Percentiles rank a stretch among this genome's conserved stretches.
phyloP scores from a whole-genome alignment of 1,140 invertebrate species.

The Lasaia peninsularis region DNA sequence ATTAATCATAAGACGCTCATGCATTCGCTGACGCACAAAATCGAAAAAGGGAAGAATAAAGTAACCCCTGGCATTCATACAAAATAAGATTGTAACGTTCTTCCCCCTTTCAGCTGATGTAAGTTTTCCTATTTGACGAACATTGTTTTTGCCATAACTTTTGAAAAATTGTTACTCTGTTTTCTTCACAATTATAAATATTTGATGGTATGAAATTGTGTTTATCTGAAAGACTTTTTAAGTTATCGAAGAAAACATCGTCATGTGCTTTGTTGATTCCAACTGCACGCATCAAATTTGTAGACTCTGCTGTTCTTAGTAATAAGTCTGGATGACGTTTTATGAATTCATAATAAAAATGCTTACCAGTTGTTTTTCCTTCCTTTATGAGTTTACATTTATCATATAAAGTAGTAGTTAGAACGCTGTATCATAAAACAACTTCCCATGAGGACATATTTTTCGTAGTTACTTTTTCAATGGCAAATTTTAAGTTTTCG shows the following conservation, averaged over 20 bases:
- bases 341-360: constrained; percentile 53
- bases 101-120: constrained; percentile 18
- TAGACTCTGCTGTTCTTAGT: constrained; percentile 57
- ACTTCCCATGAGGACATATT: constrained; percentile 13
- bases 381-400: constrained; percentile 16
- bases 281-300: constrained; percentile 47
- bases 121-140: background rate
- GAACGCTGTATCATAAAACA: background rate
- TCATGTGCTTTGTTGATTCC: constrained; percentile 18
- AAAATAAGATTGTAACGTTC: constrained; percentile 10
- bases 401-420: constrained; percentile 13
- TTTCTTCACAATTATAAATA: background rate
- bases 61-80: constrained; percentile 21
- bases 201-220: background rate
- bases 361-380: constrained; percentile 23
- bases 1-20: constrained; percentile 47
- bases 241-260: constrained; percentile 2
- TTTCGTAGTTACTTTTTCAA: constrained; percentile 18
- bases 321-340: constrained; percentile 53
- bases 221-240: constrained; percentile 1
- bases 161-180: constrained; percentile 7
- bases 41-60: constrained; percentile 58
- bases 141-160: constrained; percentile 8
- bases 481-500: constrained; percentile 17
- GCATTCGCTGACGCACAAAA: constrained; percentile 39